Base-by-base conservation (phyloP, 2,888 invertebrate species). In the Trichopoda pennipes region DNA sequence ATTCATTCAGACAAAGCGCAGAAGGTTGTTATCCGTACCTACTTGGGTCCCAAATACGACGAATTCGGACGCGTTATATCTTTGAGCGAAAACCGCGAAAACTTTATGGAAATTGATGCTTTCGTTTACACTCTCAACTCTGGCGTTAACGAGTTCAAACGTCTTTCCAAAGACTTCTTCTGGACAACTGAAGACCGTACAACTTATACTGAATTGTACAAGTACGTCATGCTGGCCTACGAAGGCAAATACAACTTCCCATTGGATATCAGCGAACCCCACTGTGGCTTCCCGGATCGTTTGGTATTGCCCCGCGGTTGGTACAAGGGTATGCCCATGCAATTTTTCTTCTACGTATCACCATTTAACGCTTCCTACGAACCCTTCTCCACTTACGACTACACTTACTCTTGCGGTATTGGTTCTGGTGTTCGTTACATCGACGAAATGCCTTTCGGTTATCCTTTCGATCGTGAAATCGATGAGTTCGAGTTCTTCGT, bases 401-500 rank as follows among this genome's bases (percentile, higher is more conserved):
- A 91, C 12, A 63, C 87, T 4, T 91, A 91, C 87, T 91, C 92
- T 68, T 92, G 92, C 81, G 92, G 91, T 85, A 90, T 92, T 66
- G 92, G 92, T 83, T 92, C 91, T 88, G 93, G 92, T 88, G 87
- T 92, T 92, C 85, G 89, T 66, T 83, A 88, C 70, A 89, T 93
- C 35, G 94, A 95, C 88, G 92, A 92, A 83, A 92, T 92, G 88
- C 92, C 94, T 49, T 91, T 94, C 85, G 94, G 94, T 69, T 95
- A 93, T 92, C 96, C 96, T 81, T 93, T 96, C 88, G 95, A 96
- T 88, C 94, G 95, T 85, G 91, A 92, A 23, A 93, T 94, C 86
- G 92, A 93, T 56, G 91, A 93, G 58, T 90, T 90, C 63, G 92
- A 91, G 81, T 95, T 94, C 92, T 92, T 92, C 85, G 93, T 94